Evolutionary conservation across 2,888 invertebrate species (phyloP), one percentile per base, ranked within the genome.

Genomic region (Trypoxylon attenuatum): DNA sequence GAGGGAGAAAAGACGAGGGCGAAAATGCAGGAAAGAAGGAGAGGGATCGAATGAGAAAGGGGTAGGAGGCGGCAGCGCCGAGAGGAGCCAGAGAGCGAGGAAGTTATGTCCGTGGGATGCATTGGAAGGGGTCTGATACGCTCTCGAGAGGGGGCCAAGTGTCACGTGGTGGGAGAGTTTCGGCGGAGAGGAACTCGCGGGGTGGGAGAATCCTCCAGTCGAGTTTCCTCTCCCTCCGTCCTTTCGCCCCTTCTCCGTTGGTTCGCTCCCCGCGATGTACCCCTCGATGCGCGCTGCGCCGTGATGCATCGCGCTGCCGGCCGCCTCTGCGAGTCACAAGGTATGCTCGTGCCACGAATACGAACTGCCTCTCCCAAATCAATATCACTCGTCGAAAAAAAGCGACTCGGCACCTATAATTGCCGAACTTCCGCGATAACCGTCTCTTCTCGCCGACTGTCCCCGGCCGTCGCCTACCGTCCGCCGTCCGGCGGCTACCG

Each of bases 381-480:
- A 86, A 87, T 86, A 87, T 85, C 83, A 84, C 84, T 86, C 86
- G 84, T 83, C 82, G 85, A 84, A 86, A 87, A 80, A 84, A 85
- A 80, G 55, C 72, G 74, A 72, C 67, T 71, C 66, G 69, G 70
- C 70, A 73, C 71, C 73, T 75, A 77, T 75, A 73, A 76, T 76
- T 76, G 76, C 76, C 77, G 74, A 76, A 76, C 76, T 76, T 76
- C 76, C 77, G 77, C 74, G 77, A 76, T 77, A 76, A 76, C 71
- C 67, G 68, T 72, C 74, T 74, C 70, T 73, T 67, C 62, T 66
- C 73, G 33, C 33, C 33, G 33, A 13, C 33, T 33, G 33, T 33
- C 33, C 33, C 33, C 13, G 13, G 33, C 69, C 67, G 45, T 19
- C 53, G 57, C 45, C 64, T 39, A 52, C 47, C 51, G 46, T 65